These are phyloP conservation scores for Tetraneura akinire DNA, from an alignment of 1,140 invertebrate species.

Conservation along the genomic window DNA sequence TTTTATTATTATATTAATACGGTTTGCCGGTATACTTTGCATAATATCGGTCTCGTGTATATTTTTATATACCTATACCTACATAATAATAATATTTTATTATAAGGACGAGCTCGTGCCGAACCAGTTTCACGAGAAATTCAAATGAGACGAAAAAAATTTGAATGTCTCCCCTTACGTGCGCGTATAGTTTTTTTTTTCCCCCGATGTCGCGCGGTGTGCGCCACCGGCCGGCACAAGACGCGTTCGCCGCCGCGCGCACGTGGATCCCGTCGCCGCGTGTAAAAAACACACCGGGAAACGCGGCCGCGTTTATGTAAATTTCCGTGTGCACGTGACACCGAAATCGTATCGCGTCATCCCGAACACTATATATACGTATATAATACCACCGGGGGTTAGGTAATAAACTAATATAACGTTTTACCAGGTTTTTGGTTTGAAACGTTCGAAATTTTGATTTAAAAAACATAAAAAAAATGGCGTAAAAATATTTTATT, in stretches of 20 bases:
- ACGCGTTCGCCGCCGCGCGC: neutral
- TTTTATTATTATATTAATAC: too few relatives aligned
- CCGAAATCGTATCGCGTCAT: too few relatives aligned
- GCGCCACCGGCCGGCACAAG: neutral
- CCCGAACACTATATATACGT: too few relatives aligned
- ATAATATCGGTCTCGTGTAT: neutral
- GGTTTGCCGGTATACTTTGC: neutral
- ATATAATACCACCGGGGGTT: too few relatives aligned
- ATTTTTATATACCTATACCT: neutral
- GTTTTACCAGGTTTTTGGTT: too few relatives aligned
- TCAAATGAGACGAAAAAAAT: slow-evolving; percentile 34
- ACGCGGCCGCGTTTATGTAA: slow-evolving; percentile 20
- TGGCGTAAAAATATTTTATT: neutral
- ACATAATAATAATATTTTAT: neutral
- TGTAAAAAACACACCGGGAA: too few relatives aligned
- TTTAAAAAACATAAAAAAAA: too few relatives aligned
- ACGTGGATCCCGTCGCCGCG: neutral
- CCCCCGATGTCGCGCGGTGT: too few relatives aligned
- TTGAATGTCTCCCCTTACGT: slow-evolving; percentile 10
- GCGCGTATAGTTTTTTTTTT: too few relatives aligned
- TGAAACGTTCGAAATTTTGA: too few relatives aligned
- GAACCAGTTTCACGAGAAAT: slow-evolving; percentile 47
- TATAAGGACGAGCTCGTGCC: slow-evolving; percentile 22
- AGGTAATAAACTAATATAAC: too few relatives aligned
- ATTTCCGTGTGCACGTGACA: slow-evolving; percentile 29